Evolutionary conservation across 2,113 vertebrate species (phyloP), one percentile per base, ranked within the genome.

Genomic region (Rhinogobius similis): DNA sequence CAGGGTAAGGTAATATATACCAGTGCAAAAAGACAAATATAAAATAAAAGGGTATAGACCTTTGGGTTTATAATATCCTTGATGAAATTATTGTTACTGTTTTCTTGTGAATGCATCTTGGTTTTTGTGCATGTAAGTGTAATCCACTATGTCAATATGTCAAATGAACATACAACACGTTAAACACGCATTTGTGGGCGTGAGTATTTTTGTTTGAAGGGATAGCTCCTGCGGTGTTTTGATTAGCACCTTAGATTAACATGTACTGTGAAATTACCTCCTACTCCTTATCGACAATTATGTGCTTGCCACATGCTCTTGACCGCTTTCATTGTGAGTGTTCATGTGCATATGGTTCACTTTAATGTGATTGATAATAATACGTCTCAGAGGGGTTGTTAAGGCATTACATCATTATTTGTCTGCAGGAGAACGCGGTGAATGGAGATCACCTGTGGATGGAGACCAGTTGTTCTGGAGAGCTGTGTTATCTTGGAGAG

Each of bases 391-490:
- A 1, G 3, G 39, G 67, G 13, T 16, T 39, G 18, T 38, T 4
- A 23, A 65, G 63, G 67, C 50, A 44, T 77, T 62, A 48, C 43
- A 32, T 73, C 52, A 39, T 56, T 26, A 26, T 67, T 38, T 7
- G 3, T 44, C 3, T 27, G 62, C 88, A 99, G 98, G 98, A 99
- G 89, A 98, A 95, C 64, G 98, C 98, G 0, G 89, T 96, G 83
- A 99, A 98, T 0, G 98, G 98, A 16, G 97, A 99, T 70, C 98
- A 99, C 90, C 91, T 99, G 69, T 99, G 98, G 98, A 92, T 96
- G 91, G 98, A 99, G 88, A 99, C 97, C n/a, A 99, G 97, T 48
- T 97, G 97, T 79, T 99, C 98, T 0, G 98, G 97, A 55, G 98
- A 99, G 70, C 94, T 98, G 29, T 99, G 98, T 81, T 99, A 99